A percentile compares a stretch with the other conserved stretches of the same genome.
Conservation (phyloP, 2,113 vertebrate genomes). For the Pteronura brasiliensis region DNA sequence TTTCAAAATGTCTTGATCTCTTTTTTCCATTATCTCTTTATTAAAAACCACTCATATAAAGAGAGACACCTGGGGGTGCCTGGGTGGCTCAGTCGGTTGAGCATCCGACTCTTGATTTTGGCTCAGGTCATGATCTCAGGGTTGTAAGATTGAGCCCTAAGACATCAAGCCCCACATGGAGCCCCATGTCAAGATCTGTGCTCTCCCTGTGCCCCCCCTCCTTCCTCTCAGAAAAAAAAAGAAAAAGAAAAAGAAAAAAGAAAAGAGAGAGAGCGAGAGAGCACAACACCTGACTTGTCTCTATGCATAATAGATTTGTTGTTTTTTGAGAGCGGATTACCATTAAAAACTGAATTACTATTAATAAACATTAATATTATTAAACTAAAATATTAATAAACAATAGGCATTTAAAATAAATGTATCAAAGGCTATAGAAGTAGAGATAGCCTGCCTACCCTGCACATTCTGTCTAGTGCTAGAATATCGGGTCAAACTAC, state of each 20-base stretch:
- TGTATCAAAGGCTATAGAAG: background rate
- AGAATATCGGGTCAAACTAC: background rate
- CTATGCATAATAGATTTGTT: background rate
- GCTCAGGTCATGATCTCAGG: background rate
- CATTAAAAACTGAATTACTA: background rate
- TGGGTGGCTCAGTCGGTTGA: background rate
- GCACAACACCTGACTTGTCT: background rate
- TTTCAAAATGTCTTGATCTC: background rate
- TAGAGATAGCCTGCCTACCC: background rate
- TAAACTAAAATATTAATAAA: background rate
- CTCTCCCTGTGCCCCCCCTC: background rate
- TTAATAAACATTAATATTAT: background rate
- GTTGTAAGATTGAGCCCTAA: background rate
- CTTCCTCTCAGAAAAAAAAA: background rate
- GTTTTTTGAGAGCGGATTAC: background rate
- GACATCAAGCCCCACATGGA: background rate
- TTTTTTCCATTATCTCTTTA: slow-evolving; percentile 16
- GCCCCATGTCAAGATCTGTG: background rate
- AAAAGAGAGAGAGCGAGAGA: background rate
- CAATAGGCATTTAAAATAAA: background rate
- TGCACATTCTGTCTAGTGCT: background rate
- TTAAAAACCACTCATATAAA: background rate
- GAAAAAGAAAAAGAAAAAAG: too few relatives aligned
- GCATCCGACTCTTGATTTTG: background rate
- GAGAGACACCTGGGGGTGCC: background rate